A percentile compares a stretch with the other conserved stretches of the same genome.
Conservation (phyloP, 2,888 invertebrate species). For the Dusona sp. region DNA sequence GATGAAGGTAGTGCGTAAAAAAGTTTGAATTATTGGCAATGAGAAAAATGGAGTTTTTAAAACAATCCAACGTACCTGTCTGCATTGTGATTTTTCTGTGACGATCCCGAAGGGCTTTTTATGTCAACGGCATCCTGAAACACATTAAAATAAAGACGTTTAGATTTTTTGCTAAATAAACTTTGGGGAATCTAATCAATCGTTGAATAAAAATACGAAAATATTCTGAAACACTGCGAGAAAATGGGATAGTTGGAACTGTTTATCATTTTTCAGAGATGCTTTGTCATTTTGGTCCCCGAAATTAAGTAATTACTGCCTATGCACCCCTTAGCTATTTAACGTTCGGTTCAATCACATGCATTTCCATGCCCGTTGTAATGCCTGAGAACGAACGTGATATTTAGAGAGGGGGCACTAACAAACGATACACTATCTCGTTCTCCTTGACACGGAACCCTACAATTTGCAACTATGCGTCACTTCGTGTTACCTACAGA, state of each 20-base stretch:
- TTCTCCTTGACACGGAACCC: slow-evolving; percentile 61
- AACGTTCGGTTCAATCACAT: background rate
- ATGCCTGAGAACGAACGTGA: background rate
- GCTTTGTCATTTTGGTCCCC: no score
- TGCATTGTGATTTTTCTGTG: slow-evolving; percentile 59
- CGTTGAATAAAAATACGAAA: background rate
- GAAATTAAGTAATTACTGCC: no score
- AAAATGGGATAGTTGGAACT: no score
- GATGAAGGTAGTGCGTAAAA: background rate
- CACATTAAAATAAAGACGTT: slow-evolving; percentile 5
- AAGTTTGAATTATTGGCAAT: background rate
- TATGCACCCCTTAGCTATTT: no score
- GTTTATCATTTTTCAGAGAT: no score
- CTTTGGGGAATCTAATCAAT: background rate
- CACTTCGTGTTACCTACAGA: slow-evolving; percentile 22
- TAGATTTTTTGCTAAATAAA: background rate
- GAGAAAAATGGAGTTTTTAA: background rate
- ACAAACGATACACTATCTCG: slow-evolving; percentile 46
- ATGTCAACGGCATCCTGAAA: slow-evolving; percentile 76
- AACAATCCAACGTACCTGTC: slow-evolving; percentile 50
- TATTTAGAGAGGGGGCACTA: background rate
- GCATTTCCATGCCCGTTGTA: background rate
- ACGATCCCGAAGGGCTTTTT: slow-evolving; percentile 70
- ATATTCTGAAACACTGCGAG: no score
- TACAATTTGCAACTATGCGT: slow-evolving; percentile 37